phyloP scores from a whole-genome alignment of 2,888 invertebrate genomes.

The Nymphalis c-album region DNA sequence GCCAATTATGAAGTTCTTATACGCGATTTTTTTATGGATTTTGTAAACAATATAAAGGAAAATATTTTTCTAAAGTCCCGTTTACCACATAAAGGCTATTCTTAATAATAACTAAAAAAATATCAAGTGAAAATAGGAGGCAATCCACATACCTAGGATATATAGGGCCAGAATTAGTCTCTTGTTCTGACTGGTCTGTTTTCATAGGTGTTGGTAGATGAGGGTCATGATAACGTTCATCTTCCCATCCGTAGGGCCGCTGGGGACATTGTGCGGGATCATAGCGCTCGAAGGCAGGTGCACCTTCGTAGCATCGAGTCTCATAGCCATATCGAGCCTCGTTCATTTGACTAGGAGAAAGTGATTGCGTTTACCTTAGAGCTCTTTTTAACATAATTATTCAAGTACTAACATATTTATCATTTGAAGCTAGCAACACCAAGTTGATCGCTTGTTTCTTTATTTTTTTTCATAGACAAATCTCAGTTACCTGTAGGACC shows the following conservation, averaged over 20 bases:
- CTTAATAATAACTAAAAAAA: neutral
- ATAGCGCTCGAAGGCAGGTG: slow-evolving; percentile 78
- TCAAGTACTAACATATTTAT: neutral
- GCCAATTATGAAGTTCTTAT: slow-evolving; percentile 16
- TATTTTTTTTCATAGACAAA: neutral
- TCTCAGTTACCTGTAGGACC: slow-evolving; percentile 77
- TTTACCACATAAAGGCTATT: slow-evolving; percentile 70
- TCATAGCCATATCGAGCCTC: slow-evolving; percentile 81
- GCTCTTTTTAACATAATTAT: neutral
- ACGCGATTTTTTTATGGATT: slow-evolving; percentile 4
- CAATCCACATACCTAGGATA: slow-evolving; percentile 84
- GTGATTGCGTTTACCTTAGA: neutral
- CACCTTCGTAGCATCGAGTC: slow-evolving; percentile 77
- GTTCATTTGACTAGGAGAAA: slow-evolving; percentile 77
- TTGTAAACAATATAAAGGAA: neutral
- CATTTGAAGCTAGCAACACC: too few relatives aligned
- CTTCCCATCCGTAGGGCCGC: slow-evolving; percentile 79
- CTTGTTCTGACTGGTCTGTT: slow-evolving; percentile 85
- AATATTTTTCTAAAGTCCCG: slow-evolving; percentile 52
- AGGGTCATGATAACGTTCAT: slow-evolving; percentile 82
- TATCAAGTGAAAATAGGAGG: slow-evolving; percentile 10
- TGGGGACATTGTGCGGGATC: slow-evolving; percentile 77
- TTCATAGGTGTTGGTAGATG: slow-evolving; percentile 84
- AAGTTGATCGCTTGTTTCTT: too few relatives aligned
- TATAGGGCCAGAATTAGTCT: slow-evolving; percentile 85